phyloP scores from a whole-genome alignment of 2,888 invertebrate species.

The Drosophila mulleri region DNA sequence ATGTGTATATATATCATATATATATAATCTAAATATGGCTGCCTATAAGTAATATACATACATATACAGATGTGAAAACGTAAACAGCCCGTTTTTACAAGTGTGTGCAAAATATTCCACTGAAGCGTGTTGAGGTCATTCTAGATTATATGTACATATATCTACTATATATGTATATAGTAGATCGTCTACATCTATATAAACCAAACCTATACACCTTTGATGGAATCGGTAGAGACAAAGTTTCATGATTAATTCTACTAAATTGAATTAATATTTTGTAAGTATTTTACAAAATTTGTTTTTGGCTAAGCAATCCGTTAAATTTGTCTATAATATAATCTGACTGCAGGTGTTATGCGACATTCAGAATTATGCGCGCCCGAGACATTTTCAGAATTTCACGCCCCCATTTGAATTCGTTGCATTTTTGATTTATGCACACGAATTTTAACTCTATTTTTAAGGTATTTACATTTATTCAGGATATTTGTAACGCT shows the following conservation, averaged over 20 bases:
- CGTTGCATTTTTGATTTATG: conserved; percentile 42
- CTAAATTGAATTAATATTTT: conserved; percentile 7
- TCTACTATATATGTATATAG: conserved; percentile 16
- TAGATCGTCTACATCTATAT: conserved; percentile 5
- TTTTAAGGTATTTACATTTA: not conserved
- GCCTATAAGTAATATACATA: conserved; percentile 18
- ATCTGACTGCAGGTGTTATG: conserved; percentile 51
- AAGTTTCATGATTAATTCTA: conserved; percentile 17
- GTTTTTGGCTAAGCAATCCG: conserved; percentile 9
- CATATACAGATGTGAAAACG: conserved; percentile 38
- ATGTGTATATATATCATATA: not conserved
- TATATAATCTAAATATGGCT: conserved; percentile 54
- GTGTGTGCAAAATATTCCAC: conserved; percentile 65
- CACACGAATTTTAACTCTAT: not conserved
- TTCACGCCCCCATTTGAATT: conserved; percentile 53
- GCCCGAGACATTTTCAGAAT: conserved; percentile 21
- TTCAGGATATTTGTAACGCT: not conserved
- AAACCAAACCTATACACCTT: conserved; percentile 8
- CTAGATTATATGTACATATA: conserved; percentile 20
- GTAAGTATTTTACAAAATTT: not conserved
- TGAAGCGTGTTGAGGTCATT: conserved; percentile 67
- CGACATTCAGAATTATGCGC: conserved; percentile 38
- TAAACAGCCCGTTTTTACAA: conserved; percentile 53
- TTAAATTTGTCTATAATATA: conserved; percentile 18
- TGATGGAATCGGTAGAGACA: conserved; percentile 19